Evolutionary conservation across 2,888 invertebrate genomes (phyloP).

Genomic region (Dioctria rufipes): DNA sequence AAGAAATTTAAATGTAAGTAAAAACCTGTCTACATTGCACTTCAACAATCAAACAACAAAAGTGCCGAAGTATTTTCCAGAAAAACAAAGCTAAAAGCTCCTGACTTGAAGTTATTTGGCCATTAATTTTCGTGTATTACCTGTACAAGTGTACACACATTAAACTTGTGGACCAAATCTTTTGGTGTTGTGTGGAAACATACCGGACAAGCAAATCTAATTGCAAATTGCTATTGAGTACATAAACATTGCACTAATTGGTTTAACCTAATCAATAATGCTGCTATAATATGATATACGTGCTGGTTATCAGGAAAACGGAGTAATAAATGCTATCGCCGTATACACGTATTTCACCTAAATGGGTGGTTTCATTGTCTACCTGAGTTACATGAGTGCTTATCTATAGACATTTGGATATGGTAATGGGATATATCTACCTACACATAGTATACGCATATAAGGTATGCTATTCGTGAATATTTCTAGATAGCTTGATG

Average conservation of each 20-base stretch:
- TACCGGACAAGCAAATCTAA: constrained; percentile 3
- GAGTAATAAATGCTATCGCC: constrained; percentile 17
- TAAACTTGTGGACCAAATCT: neutral
- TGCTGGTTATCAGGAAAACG: constrained; percentile 28
- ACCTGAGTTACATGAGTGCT: constrained; percentile 4
- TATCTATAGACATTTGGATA: neutral
- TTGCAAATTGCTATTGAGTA: constrained; percentile 33
- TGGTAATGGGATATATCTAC: too few species aligned
- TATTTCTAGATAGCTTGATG: too few species aligned
- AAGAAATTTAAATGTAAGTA: too few species aligned
- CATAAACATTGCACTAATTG: constrained; percentile 42
- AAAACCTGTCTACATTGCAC: too few species aligned
- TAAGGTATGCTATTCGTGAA: too few species aligned
- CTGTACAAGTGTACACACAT: neutral
- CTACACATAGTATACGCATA: too few species aligned
- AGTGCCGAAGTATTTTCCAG: too few species aligned
- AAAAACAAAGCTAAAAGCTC: too few species aligned
- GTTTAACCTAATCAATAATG: constrained; percentile 41
- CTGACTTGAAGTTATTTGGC: neutral
- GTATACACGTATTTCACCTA: constrained; percentile 20
- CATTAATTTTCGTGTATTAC: constrained; percentile 7
- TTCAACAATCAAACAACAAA: too few species aligned
- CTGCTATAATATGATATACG: constrained; percentile 38
- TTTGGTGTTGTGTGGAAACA: neutral
- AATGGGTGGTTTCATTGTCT: constrained; percentile 13